Conservation (phyloP, 2,888 invertebrate genomes). For the Nephrotoma appendiculata region DNA sequence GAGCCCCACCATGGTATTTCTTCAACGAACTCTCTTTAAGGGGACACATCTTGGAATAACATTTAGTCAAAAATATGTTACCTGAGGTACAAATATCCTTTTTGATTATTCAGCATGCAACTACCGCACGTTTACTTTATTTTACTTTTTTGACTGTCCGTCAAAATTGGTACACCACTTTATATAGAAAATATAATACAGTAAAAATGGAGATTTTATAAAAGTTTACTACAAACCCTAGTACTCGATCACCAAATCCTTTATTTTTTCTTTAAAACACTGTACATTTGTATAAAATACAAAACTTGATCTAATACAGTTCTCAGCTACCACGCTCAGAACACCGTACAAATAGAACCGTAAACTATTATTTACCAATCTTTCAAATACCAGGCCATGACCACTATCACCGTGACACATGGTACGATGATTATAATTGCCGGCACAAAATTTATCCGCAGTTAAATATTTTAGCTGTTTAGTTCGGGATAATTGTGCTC, state of each 20-base stretch:
- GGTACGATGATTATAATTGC: background rate
- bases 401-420: background rate
- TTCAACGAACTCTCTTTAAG: no score
- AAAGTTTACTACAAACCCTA: no score
- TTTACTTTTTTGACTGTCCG: no score
- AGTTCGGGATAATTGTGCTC: background rate
- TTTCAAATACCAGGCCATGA: background rate
- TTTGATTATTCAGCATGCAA: no score
- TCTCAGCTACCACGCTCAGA: background rate
- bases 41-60: no score
- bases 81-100: no score
- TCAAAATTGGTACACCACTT: no score
- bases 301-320: background rate
- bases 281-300: background rate
- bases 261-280: background rate
- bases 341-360: background rate
- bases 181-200: no score
- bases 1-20: no score
- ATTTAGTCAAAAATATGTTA: no score
- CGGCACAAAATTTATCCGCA: background rate
- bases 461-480: background rate
- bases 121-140: no score
- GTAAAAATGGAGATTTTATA: no score
- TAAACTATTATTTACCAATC: background rate
- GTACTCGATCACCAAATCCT: background rate